Percentiles rank a stretch among this genome's conserved stretches.
Conservation (phyloP, 2,797 vertebrate species). For the Tarsius wallacei region DNA sequence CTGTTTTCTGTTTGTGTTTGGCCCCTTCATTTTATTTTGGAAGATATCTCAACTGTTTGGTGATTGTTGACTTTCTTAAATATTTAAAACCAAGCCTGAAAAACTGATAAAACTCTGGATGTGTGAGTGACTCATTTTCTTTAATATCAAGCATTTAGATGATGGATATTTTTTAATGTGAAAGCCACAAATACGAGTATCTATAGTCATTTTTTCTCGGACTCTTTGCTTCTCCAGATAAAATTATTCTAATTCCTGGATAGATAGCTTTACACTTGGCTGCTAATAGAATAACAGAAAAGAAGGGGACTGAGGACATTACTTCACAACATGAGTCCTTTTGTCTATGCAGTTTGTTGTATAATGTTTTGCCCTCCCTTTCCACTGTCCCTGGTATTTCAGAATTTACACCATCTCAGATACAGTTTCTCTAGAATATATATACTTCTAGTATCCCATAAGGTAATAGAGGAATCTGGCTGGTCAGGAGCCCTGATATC, state of each 20-base stretch:
- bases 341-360: neutral
- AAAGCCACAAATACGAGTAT: neutral
- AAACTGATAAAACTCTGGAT: neutral
- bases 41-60: neutral
- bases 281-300: neutral
- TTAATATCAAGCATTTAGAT: neutral
- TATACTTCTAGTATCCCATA: neutral
- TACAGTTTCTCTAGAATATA: neutral
- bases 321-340: neutral
- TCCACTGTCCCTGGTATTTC: neutral
- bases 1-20: neutral
- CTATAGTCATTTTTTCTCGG: neutral
- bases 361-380: neutral
- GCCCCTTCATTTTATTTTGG: constrained; percentile 22
- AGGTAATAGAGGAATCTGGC: neutral
- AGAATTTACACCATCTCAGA: neutral
- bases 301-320: neutral
- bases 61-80: constrained; percentile 40
- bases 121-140: neutral
- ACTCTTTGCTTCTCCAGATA: neutral
- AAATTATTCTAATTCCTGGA: neutral
- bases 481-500: neutral
- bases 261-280: neutral
- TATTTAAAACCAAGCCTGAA: constrained; percentile 24
- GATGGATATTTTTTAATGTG: neutral